phyloP scores from a whole-genome alignment of 2,113 vertebrate genomes.

The Stercorarius parasiticus region DNA sequence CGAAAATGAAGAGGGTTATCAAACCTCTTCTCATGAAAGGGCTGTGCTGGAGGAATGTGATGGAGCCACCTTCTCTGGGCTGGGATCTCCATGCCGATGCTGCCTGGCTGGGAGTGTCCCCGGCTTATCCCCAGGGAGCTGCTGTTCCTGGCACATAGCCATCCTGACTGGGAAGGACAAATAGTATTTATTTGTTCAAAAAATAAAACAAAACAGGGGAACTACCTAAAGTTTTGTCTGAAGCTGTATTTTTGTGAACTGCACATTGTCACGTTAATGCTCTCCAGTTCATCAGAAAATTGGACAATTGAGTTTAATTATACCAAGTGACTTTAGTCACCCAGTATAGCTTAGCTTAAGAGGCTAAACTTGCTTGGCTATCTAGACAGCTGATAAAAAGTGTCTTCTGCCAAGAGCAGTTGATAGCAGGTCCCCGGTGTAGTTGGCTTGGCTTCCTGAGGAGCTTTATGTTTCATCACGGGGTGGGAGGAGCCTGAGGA shows the following conservation, averaged over 20 bases:
- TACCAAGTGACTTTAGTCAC: not conserved
- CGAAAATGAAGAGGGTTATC: not conserved
- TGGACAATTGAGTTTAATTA: not conserved
- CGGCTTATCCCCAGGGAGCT: not conserved
- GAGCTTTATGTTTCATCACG: not conserved
- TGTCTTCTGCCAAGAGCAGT: not conserved
- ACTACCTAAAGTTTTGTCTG: not conserved
- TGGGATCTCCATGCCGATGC: too few species aligned
- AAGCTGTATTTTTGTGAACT: not conserved
- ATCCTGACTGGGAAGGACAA: not conserved
- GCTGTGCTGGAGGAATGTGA: not conserved
- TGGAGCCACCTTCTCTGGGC: not conserved
- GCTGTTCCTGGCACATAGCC: not conserved
- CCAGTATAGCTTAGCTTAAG: not conserved
- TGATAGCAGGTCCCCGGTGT: not conserved
- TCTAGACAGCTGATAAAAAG: not conserved
- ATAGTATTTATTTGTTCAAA: not conserved
- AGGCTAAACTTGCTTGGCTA: not conserved
- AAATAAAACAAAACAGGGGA: not conserved
- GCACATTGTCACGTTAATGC: rapidly evolving
- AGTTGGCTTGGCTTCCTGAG: not conserved
- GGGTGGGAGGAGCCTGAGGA: not conserved
- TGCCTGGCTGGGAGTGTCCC: not conserved
- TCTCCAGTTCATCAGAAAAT: not conserved
- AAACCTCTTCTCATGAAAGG: not conserved